Conservation (phyloP, 2,113 vertebrate genomes). For the Hippocampus abdominalis region DNA sequence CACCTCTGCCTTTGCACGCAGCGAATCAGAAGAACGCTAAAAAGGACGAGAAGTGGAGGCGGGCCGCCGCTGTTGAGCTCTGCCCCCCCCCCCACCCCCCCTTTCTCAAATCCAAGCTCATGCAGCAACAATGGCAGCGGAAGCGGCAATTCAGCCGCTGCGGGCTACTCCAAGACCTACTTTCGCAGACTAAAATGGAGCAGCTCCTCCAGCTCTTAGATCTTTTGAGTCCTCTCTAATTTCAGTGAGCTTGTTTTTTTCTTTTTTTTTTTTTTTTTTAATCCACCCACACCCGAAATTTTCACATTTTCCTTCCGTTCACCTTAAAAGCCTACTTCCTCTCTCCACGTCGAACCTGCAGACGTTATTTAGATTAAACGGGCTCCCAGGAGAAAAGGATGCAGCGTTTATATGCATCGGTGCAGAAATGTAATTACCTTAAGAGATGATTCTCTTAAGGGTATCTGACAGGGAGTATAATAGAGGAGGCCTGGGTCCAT, state of each 20-base stretch:
- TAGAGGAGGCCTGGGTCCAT: constrained; percentile 43
- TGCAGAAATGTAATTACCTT: constrained; percentile 79
- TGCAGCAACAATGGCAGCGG: constrained; percentile 57
- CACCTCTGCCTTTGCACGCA: constrained; percentile 42
- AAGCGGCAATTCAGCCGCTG: constrained; percentile 63
- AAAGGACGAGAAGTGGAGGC: constrained; percentile 63
- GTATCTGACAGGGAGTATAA: constrained; percentile 61
- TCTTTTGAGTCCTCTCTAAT: constrained; percentile 47
- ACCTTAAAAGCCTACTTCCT: constrained; percentile 7
- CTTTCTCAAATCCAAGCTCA: constrained; percentile 51
- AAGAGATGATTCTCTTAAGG: constrained; percentile 74
- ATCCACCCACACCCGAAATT: constrained; percentile 4
- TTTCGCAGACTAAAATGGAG: constrained; percentile 70
- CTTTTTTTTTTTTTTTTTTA: constrained; percentile 5
- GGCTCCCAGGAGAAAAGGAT: constrained; percentile 59
- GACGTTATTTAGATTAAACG: constrained; percentile 56
- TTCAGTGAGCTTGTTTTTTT: constrained; percentile 30
- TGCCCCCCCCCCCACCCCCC: constrained; percentile 1
- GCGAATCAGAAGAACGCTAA: constrained; percentile 59
- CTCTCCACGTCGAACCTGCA: constrained; percentile 9
- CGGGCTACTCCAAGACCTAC: constrained; percentile 74
- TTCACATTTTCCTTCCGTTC: neutral
- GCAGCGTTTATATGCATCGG: constrained; percentile 68
- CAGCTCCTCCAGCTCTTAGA: constrained; percentile 53
- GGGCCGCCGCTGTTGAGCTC: constrained; percentile 38